Evolutionary conservation across 2,113 vertebrate genomes (phyloP), one percentile per base, ranked within the genome.

Genomic region (Pseudonaja textilis): DNA sequence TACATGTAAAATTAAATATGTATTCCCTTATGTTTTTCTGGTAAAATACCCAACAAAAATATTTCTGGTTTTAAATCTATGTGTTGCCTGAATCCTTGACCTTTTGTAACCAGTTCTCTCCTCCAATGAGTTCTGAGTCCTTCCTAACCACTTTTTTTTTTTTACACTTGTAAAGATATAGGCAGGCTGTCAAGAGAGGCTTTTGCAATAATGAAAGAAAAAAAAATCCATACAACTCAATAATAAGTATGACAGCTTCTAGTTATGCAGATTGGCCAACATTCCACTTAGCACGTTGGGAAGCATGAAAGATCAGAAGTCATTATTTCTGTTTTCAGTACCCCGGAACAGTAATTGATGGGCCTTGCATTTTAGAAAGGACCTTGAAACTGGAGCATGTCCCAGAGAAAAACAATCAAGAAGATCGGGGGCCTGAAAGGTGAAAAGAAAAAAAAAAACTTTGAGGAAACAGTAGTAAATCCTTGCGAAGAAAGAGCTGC

Each of bases 261-360:
- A 91, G 89, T 86, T 93, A 69, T 6, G 0, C 3, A 22, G 54
- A 85, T 47, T 47, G 92, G 94, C 59, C 55, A 86, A 14, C 0
- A 6, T 50, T 56, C 64, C 23, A 85, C 12, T 57, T 45, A 57
- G 87, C 74, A 57, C 1, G 29, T 0, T 23, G 47, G 87, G 90
- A 93, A 93, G 34, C 74, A 74, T 91, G n/a, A 91, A 85, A 95
- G 93, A 91, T 55, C 42, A 12, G 61, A 29, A 4, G 10, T 64
- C 61, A 69, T 69, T n/a, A 16, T 69, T 69, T 69, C 61, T 69
- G 11, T 5, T n/a, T 69, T n/a, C 61, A 14, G 26, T 26, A 14
- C 29, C 4, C 12, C 1, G 16, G 61, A 69, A 16, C 61, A 69
- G 14, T 69, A 4, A 69, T 14, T 1, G 1, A 11, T 69, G 1